A percentile compares a stretch with the other conserved stretches of the same genome.
These are phyloP conservation scores for Ormyrus pomaceus DNA, from an alignment of 2,888 invertebrate genomes.

Conservation along the genomic window DNA sequence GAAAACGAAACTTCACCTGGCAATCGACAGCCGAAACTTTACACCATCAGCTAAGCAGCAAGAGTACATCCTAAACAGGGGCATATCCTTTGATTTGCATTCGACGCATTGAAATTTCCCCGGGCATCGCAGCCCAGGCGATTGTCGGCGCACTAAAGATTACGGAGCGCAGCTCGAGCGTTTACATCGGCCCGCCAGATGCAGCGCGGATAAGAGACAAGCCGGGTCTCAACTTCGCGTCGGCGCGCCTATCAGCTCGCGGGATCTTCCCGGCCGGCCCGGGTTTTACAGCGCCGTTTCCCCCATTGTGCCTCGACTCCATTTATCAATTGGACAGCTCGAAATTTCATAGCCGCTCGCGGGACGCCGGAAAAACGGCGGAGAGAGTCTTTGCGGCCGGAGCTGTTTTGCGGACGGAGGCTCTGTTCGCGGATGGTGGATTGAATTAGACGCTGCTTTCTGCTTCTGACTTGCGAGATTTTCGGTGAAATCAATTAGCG, in stretches of 20 bases:
- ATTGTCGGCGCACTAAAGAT: slow-evolving; percentile 45
- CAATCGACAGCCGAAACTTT: too few relatives aligned
- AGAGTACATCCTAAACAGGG: too few relatives aligned
- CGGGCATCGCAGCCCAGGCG: not conserved
- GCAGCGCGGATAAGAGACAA: slow-evolving; percentile 19
- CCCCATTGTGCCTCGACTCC: slow-evolving; percentile 37
- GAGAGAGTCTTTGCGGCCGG: too few relatives aligned
- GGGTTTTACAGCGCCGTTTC: slow-evolving; percentile 20
- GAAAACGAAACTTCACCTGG: too few relatives aligned
- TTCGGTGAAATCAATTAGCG: not conserved
- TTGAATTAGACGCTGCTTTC: not conserved
- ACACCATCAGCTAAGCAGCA: too few relatives aligned
- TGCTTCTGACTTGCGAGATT: not conserved
- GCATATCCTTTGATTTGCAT: slow-evolving; percentile 35
- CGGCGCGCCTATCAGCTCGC: not conserved
- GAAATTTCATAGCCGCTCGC: slow-evolving; percentile 10
- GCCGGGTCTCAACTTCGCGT: not conserved
- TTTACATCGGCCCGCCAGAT: slow-evolving; percentile 58
- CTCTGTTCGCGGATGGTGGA: not conserved
- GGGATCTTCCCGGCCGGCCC: not conserved
- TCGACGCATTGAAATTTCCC: slow-evolving; percentile 40
- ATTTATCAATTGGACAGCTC: slow-evolving; percentile 48
- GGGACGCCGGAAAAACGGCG: not conserved
- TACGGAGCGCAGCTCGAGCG: slow-evolving; percentile 52
- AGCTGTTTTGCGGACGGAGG: too few relatives aligned